Base-by-base conservation (phyloP, 2,113 vertebrate species). In the Gobiocypris rarus region DNA sequence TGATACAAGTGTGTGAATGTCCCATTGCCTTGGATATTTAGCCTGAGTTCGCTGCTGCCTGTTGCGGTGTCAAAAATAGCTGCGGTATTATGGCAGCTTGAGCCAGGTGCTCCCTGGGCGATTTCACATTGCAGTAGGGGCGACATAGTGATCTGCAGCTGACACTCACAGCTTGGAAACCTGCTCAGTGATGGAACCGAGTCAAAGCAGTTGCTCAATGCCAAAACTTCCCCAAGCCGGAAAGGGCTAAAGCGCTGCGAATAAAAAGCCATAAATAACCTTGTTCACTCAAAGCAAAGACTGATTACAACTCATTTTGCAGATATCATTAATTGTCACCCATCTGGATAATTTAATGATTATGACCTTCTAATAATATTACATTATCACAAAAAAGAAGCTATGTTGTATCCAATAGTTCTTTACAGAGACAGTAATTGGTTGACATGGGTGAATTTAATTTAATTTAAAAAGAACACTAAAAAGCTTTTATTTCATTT, bases 21-120 rank as follows among this genome's bases (percentile, higher is more conserved):
- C 81, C 58, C 83, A 86, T 90, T 89, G 84, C 85, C 81, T 45
- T 78, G 85, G 86, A 86, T 87, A 87, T 89, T 88, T 87, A 80
- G 89, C 82, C 84, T 81, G 81, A 82, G 79, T 83, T 75, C 86
- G 86, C 24, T 24, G 43, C 17, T 79, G 88, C 88, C 74, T 86
- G 88, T 86, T 89, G 84, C 84, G 87, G 83, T 89, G 75, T 88
- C 70, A 88, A 88, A 91, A 91, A 91, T 91, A 93, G 90, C 89
- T 79, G 48, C 34, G 24, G 80, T 69, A 83, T 75, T 19, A 48
- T 83, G 85, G 87, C 85, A 86, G 84, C 61, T 17, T 11, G 71
- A 50, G 26, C 45, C 80, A 70, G 65, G 83, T 85, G 41, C 82
- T 85, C 71, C 14, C 86, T 58, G 70, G 70, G 19, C 13, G 63